These are phyloP conservation scores for Eudemis profundana DNA, from an alignment of 2,888 invertebrate genomes.

Conservation along the genomic window DNA sequence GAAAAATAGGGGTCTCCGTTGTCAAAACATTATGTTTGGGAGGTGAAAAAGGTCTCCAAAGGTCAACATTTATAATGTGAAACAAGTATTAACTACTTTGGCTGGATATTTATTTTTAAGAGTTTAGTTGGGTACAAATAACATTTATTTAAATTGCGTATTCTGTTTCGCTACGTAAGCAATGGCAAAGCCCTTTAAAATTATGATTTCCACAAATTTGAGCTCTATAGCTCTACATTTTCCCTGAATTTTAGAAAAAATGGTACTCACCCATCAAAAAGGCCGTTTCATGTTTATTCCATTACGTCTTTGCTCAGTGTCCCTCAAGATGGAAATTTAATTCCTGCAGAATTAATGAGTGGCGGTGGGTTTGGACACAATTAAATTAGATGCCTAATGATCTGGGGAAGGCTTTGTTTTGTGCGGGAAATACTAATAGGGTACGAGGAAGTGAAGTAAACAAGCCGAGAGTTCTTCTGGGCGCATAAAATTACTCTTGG, in stretches of 20 bases:
- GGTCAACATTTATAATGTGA: no score
- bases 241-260: background rate
- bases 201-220: background rate
- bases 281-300: slow-evolving; percentile 53
- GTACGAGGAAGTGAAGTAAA: background rate
- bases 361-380: slow-evolving; percentile 58
- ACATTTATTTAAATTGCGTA: no score
- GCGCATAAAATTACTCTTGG: no score
- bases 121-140: no score
- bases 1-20: no score
- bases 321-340: slow-evolving; percentile 65
- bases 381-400: slow-evolving; percentile 73
- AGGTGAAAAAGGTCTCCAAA: no score
- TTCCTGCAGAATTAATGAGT: slow-evolving; percentile 70
- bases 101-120: no score
- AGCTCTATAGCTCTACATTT: slow-evolving; percentile 21
- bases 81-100: no score
- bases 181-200: no score
- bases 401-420: slow-evolving; percentile 54
- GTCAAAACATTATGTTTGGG: no score
- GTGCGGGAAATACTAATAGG: slow-evolving; percentile 24
- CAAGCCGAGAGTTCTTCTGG: slow-evolving; percentile 8
- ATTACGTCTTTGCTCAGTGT: slow-evolving; percentile 57
- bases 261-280: background rate
- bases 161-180: no score